phyloP scores from a whole-genome alignment of 2,888 invertebrate genomes.

The Poecilus cupreus region DNA sequence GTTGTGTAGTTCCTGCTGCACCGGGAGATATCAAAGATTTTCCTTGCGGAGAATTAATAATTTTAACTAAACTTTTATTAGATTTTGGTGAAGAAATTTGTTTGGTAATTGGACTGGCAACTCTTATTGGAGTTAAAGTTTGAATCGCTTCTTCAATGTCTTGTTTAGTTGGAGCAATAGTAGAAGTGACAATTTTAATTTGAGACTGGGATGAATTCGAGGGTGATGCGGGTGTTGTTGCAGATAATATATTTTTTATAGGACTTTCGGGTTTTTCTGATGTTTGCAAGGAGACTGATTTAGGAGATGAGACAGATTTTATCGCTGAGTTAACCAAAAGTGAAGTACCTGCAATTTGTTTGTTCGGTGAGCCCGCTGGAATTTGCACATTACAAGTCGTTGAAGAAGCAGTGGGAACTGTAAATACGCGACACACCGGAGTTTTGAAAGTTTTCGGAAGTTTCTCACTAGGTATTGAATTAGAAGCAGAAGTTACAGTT shows the following conservation, averaged over 20 bases:
- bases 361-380: slow-evolving; percentile 68
- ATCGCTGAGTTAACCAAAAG: slow-evolving; percentile 70
- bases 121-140: slow-evolving; percentile 68
- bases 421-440: slow-evolving; percentile 57
- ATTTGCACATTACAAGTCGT: slow-evolving; percentile 63
- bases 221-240: slow-evolving; percentile 76
- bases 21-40: slow-evolving; percentile 73
- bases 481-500: slow-evolving; percentile 61
- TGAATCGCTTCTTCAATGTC: slow-evolving; percentile 69
- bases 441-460: slow-evolving; percentile 57
- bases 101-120: slow-evolving; percentile 68
- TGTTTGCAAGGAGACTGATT: slow-evolving; percentile 57
- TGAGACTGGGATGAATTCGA: slow-evolving; percentile 67
- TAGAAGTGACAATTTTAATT: slow-evolving; percentile 50
- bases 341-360: slow-evolving; percentile 71
- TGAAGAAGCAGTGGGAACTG: slow-evolving; percentile 59
- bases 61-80: slow-evolving; percentile 70
- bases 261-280: slow-evolving; percentile 55
- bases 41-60: slow-evolving; percentile 70
- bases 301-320: slow-evolving; percentile 56
- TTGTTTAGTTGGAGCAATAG: slow-evolving; percentile 55
- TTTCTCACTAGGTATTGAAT: slow-evolving; percentile 54
- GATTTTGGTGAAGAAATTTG: slow-evolving; percentile 62
- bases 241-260: slow-evolving; percentile 68
- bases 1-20: slow-evolving; percentile 68